A percentile compares a stretch with the other conserved stretches of the same genome.
phyloP scores from a whole-genome alignment of 2,113 vertebrate species.

The Pelobates fuscus region DNA sequence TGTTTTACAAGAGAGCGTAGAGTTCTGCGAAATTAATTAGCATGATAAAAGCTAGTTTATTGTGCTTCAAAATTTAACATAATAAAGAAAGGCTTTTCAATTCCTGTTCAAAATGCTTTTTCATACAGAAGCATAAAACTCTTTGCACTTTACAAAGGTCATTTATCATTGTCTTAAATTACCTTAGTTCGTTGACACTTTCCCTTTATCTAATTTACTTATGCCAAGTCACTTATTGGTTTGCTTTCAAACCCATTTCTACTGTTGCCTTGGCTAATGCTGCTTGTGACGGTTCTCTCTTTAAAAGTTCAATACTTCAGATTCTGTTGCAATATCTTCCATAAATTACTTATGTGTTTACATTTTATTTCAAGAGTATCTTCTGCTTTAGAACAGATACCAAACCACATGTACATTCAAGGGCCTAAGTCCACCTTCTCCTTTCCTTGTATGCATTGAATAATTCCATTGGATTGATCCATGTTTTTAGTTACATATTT shows the following conservation, averaged over 20 bases:
- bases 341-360: too few species aligned
- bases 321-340: too few species aligned
- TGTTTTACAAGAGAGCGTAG: constrained; percentile 18
- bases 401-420: too few species aligned
- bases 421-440: too few species aligned
- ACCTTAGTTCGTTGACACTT: constrained; percentile 24
- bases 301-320: constrained; percentile 5
- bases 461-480: background rate
- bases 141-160: constrained; percentile 31
- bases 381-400: too few species aligned
- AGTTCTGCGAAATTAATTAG: constrained; percentile 40
- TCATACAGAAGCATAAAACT: constrained; percentile 47
- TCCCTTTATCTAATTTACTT: constrained; percentile 56
- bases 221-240: constrained; percentile 44
- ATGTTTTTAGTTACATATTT: background rate
- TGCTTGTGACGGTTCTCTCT: background rate
- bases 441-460: too few species aligned
- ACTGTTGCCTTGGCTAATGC: constrained; percentile 17
- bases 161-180: constrained; percentile 54
- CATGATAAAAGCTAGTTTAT: constrained; percentile 31
- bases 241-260: constrained; percentile 32
- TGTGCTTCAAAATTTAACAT: constrained; percentile 37
- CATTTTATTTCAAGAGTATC: too few species aligned
- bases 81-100: constrained; percentile 37
- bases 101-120: constrained; percentile 43